These are phyloP conservation scores for Zhuqinia jingwanae DNA, from an alignment of 2,888 invertebrate species.

Conservation along the genomic window DNA sequence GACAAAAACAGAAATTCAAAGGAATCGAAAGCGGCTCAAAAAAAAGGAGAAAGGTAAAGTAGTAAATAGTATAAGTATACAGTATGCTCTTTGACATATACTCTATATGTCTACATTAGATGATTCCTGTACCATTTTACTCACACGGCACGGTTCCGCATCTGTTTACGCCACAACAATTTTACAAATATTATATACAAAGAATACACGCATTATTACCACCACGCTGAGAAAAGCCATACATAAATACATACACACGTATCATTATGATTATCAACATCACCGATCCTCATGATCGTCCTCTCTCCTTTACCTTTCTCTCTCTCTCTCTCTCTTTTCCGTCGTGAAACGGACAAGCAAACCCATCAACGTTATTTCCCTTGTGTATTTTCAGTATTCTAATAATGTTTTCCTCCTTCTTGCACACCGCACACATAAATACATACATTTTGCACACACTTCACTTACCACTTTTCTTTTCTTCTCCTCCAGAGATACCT, in stretches of 20 bases:
- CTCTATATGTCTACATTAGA: too few species aligned
- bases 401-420: conserved; percentile 64
- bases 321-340: conserved; percentile 16
- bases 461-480: conserved; percentile 32
- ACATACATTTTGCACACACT: conserved; percentile 18
- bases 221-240: background rate
- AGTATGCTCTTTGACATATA: background rate
- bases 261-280: conserved; percentile 65
- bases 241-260: conserved; percentile 31
- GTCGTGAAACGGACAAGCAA: conserved; percentile 56
- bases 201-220: background rate
- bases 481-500: conserved; percentile 32
- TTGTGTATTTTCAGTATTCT: conserved; percentile 68
- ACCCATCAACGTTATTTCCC: conserved; percentile 76
- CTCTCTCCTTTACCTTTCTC: too few species aligned
- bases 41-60: conserved; percentile 9
- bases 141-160: background rate
- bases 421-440: conserved; percentile 36
- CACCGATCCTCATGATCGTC: conserved; percentile 38
- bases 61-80: background rate
- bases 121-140: background rate
- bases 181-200: background rate
- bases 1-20: conserved; percentile 34
- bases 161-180: conserved; percentile 24
- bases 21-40: background rate